Conservation (phyloP, 2,113 vertebrate species). For the Mormyrus iriodes region DNA sequence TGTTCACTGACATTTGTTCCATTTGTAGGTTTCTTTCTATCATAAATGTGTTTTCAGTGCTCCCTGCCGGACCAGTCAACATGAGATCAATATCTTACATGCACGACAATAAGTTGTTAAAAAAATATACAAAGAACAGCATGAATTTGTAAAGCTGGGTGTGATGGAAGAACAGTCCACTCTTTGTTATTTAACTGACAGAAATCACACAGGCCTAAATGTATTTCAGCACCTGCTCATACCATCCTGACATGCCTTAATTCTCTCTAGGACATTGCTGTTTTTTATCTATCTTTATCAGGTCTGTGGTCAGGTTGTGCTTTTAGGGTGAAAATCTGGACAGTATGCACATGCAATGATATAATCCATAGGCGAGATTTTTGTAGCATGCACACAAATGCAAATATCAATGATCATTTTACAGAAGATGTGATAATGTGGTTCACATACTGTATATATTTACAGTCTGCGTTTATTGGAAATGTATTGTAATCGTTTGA, state of each 20-base stretch:
- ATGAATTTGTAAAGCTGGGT: not conserved
- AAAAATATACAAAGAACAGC: not conserved
- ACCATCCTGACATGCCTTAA: not conserved
- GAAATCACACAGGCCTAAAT: not conserved
- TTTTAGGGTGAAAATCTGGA: not conserved
- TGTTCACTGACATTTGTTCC: conserved; percentile 6
- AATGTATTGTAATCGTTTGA: not conserved
- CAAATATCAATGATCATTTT: not conserved
- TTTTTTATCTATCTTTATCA: not conserved
- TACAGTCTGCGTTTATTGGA: not conserved
- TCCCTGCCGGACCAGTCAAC: not conserved
- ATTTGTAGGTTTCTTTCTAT: not conserved
- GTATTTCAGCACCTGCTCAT: not conserved
- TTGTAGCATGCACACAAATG: not conserved
- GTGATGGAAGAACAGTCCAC: not conserved
- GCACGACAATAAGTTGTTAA: not conserved
- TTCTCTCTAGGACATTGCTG: not conserved
- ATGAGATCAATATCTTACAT: not conserved
- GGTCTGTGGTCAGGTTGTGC: not conserved
- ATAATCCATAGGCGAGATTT: not conserved
- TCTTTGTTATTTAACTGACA: not conserved
- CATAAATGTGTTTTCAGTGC: not conserved
- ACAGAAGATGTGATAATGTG: not conserved
- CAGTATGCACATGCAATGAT: not conserved
- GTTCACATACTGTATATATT: not conserved